Evolutionary conservation across 1,140 invertebrate species (phyloP).

Genomic region (Belonocnema kinseyi): DNA sequence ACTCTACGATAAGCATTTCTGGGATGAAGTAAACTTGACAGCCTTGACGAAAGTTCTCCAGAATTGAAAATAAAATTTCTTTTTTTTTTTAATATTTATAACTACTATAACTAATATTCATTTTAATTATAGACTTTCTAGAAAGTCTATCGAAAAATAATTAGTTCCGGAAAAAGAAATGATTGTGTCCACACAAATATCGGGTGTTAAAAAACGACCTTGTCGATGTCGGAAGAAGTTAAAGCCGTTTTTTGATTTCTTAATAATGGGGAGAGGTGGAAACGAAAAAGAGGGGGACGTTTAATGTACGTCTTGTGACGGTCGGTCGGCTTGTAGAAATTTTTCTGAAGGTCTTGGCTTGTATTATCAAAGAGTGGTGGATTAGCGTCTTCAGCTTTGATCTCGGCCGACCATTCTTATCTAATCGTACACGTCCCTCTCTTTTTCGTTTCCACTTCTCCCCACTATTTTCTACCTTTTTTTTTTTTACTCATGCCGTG

Average conservation of each 20-base stretch:
- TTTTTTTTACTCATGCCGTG: conserved; percentile 39
- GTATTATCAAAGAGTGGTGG: conserved; percentile 65
- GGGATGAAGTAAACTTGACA: conserved; percentile 18
- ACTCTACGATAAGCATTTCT: conserved; percentile 40
- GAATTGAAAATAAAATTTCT: background rate
- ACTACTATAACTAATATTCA: no score
- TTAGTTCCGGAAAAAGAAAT: no score
- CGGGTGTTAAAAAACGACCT: conserved; percentile 10
- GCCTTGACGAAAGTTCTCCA: conserved; percentile 27
- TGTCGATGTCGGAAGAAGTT: conserved; percentile 30
- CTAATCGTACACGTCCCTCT: conserved; percentile 62
- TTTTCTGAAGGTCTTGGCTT: conserved; percentile 58
- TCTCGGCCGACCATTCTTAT: conserved; percentile 66
- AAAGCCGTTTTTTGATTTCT: conserved; percentile 28
- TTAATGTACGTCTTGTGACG: conserved; percentile 36
- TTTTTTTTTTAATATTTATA: no score
- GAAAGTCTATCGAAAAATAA: no score
- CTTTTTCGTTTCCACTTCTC: conserved; percentile 45
- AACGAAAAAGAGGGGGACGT: background rate
- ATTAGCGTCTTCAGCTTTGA: conserved; percentile 68
- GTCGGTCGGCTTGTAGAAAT: conserved; percentile 40
- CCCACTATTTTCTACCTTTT: conserved; percentile 43
- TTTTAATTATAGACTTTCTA: no score
- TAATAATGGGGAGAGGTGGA: no score
- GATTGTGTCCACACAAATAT: no score